Base-by-base conservation (phyloP, 2,113 vertebrate genomes). In the Passer montanus region DNA sequence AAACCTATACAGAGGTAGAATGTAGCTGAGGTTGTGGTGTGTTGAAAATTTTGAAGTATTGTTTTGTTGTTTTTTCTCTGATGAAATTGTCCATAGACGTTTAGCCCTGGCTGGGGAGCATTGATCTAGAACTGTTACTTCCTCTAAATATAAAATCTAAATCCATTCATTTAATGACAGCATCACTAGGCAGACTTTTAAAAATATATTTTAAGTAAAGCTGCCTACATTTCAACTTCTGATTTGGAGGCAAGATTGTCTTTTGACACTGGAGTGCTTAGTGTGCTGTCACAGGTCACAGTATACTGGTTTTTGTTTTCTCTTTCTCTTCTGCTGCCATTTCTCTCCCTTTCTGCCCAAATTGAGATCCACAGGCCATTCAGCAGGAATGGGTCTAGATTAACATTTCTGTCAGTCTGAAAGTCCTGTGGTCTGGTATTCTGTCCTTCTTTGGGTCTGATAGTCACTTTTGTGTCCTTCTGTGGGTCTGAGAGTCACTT, bases 141-240 rank as follows among this genome's bases (percentile, higher is more conserved):
- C 10, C 16, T 69, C 77, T 49, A 84, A n/a, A 35, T 22, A 56
- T 6, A 27, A 72, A 78, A 43, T 22, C 1, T 3, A 79, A 79
- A 69, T 4, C 6, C 7, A 18, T 52, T 41, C 1, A 33, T 75
- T 94, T 87, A 63, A 56, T 60, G 3, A 26, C 2, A 47, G 5
- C 0, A 0, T 39, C 10, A 44, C 3, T 47, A 55, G 35, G 30
- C 3, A 84, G 59, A 27, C 2, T 70, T 59, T n/a, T 7, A 33
- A 13, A 12, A 41, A 10, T 24, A 9, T 13, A 49, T 39, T 75
- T 90, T 86, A 35, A 37, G 13, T 47, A 49, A 73, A 80, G 17
- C 23, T 92, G 9, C 22, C 35, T 82, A 35, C 21, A 15, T 43
- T 30, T 3, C 11, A 63, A 2, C 6, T 70, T 60, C 43, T 44